phyloP scores from a whole-genome alignment of 1,140 invertebrate genomes.

The Pseudomyrmex gracilis region DNA sequence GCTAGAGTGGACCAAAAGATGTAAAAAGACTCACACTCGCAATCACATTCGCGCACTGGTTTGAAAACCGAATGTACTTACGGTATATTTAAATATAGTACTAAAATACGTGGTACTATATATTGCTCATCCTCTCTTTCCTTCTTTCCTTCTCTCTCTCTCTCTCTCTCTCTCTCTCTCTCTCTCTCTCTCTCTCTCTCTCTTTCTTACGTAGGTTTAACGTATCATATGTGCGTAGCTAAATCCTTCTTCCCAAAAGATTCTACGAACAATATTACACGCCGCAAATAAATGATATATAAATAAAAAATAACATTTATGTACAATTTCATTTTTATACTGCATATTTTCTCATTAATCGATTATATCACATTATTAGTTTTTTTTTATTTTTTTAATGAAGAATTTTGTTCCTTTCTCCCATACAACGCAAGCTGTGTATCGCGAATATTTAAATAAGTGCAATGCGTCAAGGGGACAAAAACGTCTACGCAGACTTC shows the following conservation, averaged over 20 bases:
- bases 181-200: too few species aligned
- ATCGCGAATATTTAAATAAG: background rate
- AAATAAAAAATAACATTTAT: constrained; percentile 25
- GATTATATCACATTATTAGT: constrained; percentile 49
- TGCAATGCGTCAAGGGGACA: constrained; percentile 5
- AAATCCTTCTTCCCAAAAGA: background rate
- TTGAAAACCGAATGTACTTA: constrained; percentile 22
- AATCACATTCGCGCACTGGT: constrained; percentile 16
- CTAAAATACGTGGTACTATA: constrained; percentile 13
- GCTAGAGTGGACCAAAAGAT: constrained; percentile 60
- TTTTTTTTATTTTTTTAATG: too few species aligned
- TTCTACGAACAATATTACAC: constrained; percentile 17
- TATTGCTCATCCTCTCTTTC: background rate
- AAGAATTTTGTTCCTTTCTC: background rate
- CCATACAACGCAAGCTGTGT: background rate
- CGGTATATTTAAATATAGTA: constrained; percentile 3
- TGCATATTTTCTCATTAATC: constrained; percentile 18
- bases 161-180: too few species aligned
- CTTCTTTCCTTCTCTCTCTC: too few species aligned
- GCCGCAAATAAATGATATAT: constrained; percentile 2
- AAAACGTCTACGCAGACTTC: constrained; percentile 31
- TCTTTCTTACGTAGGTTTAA: background rate
- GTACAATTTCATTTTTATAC: constrained; percentile 31
- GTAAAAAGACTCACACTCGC: background rate
- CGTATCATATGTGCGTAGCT: constrained; percentile 12